Conservation (phyloP, 2,113 vertebrate species). For the Chionomys nivalis region DNA sequence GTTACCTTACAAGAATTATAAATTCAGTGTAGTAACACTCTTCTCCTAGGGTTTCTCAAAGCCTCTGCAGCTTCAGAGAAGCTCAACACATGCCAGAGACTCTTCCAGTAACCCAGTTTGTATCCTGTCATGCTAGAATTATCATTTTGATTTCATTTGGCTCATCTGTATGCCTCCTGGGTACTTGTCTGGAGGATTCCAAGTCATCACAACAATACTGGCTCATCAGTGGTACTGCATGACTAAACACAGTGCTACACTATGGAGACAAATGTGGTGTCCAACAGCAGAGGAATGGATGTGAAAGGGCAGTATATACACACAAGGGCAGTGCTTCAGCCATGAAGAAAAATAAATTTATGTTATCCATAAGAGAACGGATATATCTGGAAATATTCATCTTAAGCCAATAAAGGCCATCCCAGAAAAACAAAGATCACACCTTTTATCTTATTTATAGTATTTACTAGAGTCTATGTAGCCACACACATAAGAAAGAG, state of each 20-base stretch:
- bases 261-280: not conserved
- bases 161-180: not conserved
- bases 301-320: not conserved
- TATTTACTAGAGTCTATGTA: too few species aligned
- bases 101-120: not conserved
- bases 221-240: not conserved
- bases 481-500: too few species aligned
- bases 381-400: too few species aligned
- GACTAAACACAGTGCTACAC: not conserved
- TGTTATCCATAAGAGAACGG: too few species aligned
- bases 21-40: not conserved
- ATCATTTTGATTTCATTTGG: not conserved
- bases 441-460: too few species aligned
- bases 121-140: not conserved
- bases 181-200: not conserved
- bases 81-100: not conserved
- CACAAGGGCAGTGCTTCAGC: too few species aligned
- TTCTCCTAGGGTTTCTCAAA: not conserved
- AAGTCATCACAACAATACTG: not conserved
- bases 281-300: not conserved
- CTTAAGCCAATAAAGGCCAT: too few species aligned
- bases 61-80: not conserved
- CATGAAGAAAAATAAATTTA: too few species aligned
- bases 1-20: not conserved
- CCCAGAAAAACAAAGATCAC: too few species aligned